These are phyloP conservation scores for Dynastes tityus DNA, from an alignment of 2,888 invertebrate genomes.

Conservation along the genomic window DNA sequence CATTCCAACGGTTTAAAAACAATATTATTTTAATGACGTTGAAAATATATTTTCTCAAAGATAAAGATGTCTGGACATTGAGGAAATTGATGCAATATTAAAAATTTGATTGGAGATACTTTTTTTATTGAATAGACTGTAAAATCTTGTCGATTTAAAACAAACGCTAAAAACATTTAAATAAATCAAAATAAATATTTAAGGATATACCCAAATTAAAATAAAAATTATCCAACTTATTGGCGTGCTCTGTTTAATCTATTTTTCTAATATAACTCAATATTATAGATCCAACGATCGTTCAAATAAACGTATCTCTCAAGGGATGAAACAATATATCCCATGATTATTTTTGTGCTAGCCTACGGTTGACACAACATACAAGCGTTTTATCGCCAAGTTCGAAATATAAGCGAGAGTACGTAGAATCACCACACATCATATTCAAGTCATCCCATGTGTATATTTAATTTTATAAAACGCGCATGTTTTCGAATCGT, in stretches of 20 bases:
- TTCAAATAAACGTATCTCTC: slow-evolving; percentile 56
- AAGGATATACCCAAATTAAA: background rate
- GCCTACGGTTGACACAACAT: slow-evolving; percentile 69
- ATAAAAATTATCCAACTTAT: background rate
- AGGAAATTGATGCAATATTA: slow-evolving; percentile 5
- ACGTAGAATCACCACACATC: slow-evolving; percentile 54
- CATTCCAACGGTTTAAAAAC: slow-evolving; percentile 59
- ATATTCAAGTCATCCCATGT: slow-evolving; percentile 60
- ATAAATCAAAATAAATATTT: background rate
- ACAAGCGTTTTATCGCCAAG: slow-evolving; percentile 59
- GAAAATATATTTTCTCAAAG: background rate
- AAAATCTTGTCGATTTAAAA: background rate
- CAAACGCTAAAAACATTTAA: background rate
- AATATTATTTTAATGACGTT: background rate
- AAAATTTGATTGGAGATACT: slow-evolving; percentile 36
- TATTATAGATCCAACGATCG: slow-evolving; percentile 8
- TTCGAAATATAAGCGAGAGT: slow-evolving; percentile 57
- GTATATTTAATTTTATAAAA: slow-evolving; percentile 57
- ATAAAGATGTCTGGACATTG: background rate
- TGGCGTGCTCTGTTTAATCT: background rate
- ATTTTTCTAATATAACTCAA: slow-evolving; percentile 30
- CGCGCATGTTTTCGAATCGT: slow-evolving; percentile 48
- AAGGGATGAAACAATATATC: slow-evolving; percentile 66
- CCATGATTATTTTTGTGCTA: slow-evolving; percentile 66
- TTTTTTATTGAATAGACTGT: no score